Conservation (phyloP, 2,888 invertebrate genomes). For the Camponotus fellah region DNA sequence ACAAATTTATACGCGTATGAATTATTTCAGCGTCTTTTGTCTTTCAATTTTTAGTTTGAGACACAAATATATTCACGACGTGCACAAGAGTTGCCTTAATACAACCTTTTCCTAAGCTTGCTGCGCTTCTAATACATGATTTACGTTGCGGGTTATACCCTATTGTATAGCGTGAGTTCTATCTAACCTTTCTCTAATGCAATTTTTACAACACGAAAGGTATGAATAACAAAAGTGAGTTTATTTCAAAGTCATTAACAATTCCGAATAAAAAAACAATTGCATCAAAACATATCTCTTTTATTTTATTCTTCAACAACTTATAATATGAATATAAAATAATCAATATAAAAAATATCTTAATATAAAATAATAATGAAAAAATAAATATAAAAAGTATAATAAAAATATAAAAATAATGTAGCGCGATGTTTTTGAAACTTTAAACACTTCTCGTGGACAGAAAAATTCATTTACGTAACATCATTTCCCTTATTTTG, state of each 20-base stretch:
- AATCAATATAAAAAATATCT: too few relatives aligned
- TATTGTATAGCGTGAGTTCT: conserved; percentile 1
- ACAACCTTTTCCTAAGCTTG: conserved; percentile 11
- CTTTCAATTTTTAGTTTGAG: background rate
- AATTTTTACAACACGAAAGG: conserved; percentile 14
- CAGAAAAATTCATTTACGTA: background rate
- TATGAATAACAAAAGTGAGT: background rate
- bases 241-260: conserved; percentile 10
- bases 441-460: background rate
- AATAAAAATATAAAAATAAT: conserved; percentile 10
- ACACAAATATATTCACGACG: background rate
- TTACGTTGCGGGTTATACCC: conserved; percentile 20
- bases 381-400: background rate
- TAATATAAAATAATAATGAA: background rate
- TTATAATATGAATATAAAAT: background rate
- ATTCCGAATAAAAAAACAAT: background rate
- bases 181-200: conserved; percentile 26
- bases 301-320: background rate
- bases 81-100: background rate
- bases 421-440: background rate
- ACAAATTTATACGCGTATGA: background rate
- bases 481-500: background rate
- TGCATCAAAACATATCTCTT: background rate
- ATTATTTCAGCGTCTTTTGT: background rate
- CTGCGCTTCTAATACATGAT: conserved; percentile 13